These are phyloP conservation scores for Plagodis pulveraria DNA, from an alignment of 2,888 invertebrate genomes.

Conservation along the genomic window DNA sequence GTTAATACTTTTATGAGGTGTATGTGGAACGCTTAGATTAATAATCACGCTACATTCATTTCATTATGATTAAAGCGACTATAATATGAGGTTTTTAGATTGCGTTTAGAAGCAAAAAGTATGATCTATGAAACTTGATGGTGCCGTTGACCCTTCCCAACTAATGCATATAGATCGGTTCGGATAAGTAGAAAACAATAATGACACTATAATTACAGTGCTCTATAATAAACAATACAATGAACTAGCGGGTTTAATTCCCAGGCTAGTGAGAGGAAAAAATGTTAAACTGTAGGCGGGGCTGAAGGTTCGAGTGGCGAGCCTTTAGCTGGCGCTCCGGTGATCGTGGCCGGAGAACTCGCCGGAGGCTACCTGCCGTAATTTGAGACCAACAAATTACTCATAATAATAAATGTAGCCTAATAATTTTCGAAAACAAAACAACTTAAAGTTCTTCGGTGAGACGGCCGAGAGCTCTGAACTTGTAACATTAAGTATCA, in stretches of 20 bases:
- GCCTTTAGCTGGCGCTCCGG: constrained; percentile 58
- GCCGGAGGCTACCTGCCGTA: constrained; percentile 82
- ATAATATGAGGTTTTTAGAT: constrained; percentile 3
- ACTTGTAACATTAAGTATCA: constrained; percentile 52
- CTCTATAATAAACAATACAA: constrained; percentile 74
- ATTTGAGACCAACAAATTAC: constrained; percentile 81
- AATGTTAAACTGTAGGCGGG: constrained; percentile 82
- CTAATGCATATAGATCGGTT: constrained; percentile 33
- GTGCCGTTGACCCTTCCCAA: constrained; percentile 33
- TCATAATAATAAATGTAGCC: constrained; percentile 80
- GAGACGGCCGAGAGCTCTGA: constrained; percentile 48
- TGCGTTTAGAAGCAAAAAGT: constrained; percentile 12
- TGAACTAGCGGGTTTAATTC: constrained; percentile 72
- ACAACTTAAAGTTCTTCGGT: constrained; percentile 57
- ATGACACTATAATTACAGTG: constrained; percentile 69
- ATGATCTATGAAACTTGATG: constrained; percentile 12
- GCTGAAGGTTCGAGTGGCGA: constrained; percentile 60
- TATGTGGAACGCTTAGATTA: constrained; percentile 27
- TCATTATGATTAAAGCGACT: constrained; percentile 5
- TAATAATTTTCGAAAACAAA: constrained; percentile 75
- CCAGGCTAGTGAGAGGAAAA: constrained; percentile 68
- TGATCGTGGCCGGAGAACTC: constrained; percentile 61
- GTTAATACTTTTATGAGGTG: constrained; percentile 33
- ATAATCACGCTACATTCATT: constrained; percentile 18
- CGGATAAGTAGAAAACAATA: constrained; percentile 55